A percentile compares a stretch with the other conserved stretches of the same genome.
These are phyloP conservation scores for Promerops cafer DNA, from an alignment of 2,113 vertebrate species.

Conservation along the genomic window DNA sequence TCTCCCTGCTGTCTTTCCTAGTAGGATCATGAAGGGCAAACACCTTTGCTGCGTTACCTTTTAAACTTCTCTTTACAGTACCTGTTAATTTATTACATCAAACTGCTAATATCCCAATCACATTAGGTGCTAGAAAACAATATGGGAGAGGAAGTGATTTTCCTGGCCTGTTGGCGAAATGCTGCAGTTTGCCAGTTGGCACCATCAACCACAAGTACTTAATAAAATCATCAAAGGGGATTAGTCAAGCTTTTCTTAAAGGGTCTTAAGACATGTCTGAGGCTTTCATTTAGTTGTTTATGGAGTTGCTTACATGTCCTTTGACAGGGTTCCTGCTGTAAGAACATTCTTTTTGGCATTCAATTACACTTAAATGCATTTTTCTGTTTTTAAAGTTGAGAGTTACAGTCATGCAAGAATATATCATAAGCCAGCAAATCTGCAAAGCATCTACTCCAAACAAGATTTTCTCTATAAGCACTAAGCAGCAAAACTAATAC, in stretches of 20 bases:
- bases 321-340: neutral
- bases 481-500: constrained; percentile 18
- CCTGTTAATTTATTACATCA: constrained; percentile 75
- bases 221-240: constrained; percentile 84
- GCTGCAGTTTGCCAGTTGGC: constrained; percentile 71
- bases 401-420: constrained; percentile 19
- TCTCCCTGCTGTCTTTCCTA: neutral
- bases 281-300: constrained; percentile 63
- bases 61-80: constrained; percentile 72
- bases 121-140: constrained; percentile 53
- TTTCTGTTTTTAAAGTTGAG: constrained; percentile 9
- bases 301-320: constrained; percentile 38
- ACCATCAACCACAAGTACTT: constrained; percentile 69
- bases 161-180: constrained; percentile 64
- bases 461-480: constrained; percentile 31
- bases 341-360: constrained; percentile 18
- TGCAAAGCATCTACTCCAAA: neutral
- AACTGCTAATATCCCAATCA: constrained; percentile 70
- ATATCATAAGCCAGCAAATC: constrained; percentile 24
- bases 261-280: constrained; percentile 60
- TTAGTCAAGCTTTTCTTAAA: constrained; percentile 74
- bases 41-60: constrained; percentile 12
- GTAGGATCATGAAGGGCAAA: constrained; percentile 12
- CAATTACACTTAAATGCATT: constrained; percentile 43
- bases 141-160: constrained; percentile 59